A percentile compares a stretch with the other conserved stretches of the same genome.
Evolutionary conservation across 2,797 vertebrate genomes (phyloP).

Genomic region (Tarsius wallacei): DNA sequence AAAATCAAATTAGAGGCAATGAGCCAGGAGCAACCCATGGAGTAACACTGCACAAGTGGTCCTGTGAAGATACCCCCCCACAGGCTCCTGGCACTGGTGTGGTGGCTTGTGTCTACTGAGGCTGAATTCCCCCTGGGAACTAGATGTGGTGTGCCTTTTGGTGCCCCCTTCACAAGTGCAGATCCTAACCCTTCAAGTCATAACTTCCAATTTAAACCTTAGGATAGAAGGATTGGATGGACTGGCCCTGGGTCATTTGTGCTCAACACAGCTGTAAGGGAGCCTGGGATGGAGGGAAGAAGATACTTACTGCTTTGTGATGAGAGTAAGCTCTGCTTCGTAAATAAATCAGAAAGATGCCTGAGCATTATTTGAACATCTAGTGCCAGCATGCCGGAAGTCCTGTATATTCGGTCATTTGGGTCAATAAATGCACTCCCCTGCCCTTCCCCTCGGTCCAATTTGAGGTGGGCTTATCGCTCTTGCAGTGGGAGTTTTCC

Average conservation of each 20-base stretch:
- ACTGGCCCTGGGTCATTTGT: not conserved
- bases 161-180: not conserved
- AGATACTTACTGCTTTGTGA: not conserved
- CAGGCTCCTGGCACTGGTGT: accelerated
- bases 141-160: not conserved
- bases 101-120: not conserved
- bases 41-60: not conserved
- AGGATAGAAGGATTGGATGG: not conserved
- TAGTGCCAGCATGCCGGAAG: not conserved
- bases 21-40: not conserved
- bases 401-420: not conserved
- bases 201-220: not conserved
- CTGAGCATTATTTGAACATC: not conserved
- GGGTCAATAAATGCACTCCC: not conserved
- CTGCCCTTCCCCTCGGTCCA: not conserved
- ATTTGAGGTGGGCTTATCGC: not conserved
- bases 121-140: not conserved
- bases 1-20: not conserved
- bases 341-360: not conserved
- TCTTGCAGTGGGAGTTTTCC: too few relatives aligned
- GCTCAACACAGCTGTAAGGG: not conserved
- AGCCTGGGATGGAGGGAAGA: not conserved
- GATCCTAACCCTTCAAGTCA: not conserved
- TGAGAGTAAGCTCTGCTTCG: not conserved
- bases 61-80: not conserved